Evolutionary conservation across 2,888 invertebrate species (phyloP), one percentile per base, ranked within the genome.

Genomic region (Monopis laevigella): DNA sequence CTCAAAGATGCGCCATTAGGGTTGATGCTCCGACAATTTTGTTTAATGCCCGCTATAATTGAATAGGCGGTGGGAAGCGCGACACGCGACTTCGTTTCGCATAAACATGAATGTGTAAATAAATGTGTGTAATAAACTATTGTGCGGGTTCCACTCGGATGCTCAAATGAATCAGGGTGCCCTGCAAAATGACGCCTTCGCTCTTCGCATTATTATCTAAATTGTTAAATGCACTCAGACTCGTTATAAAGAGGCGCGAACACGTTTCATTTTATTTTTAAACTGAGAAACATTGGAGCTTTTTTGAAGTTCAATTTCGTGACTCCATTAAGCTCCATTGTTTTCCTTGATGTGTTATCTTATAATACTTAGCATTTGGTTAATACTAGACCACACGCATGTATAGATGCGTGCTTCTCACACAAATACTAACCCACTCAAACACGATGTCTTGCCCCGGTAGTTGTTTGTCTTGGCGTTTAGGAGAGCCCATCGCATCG

Each of bases 1-100:
- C 65, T 66, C 63, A 70, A 62, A 67, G 68, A 62, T 61, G 58
- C 58, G 59, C 69, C 73, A 75, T 77, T 75, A 77, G 61, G 68
- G 68, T 61, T 60, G 66, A 65, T 58, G 62, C 65, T 56, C 56
- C 63, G 71, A 70, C 75, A 71, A 69, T 73, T 65, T 68, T 55
- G 70, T 62, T 66, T 62, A 59, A 58, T 58, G 59, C 52, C 58
- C 51, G 55, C 45, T 56, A 57, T 77, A 77, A 78, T 80, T 78
- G 74, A 78, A 78, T 72, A 68, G 74, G 73, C 72, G 70, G 64
- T 63, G 69, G 65, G 65, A 65, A 63, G 55, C 52, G 49, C 54
- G 65, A 57, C 78, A 74, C 75, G 71, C 72, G 77, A 64, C 71
- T 59, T 48, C 52, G 49, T 56, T 50, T 49, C 52, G 50, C 50